A percentile compares a stretch with the other conserved stretches of the same genome.
These are phyloP conservation scores for Sycophaga agraensis DNA, from an alignment of 1,140 invertebrate species.

Conservation along the genomic window DNA sequence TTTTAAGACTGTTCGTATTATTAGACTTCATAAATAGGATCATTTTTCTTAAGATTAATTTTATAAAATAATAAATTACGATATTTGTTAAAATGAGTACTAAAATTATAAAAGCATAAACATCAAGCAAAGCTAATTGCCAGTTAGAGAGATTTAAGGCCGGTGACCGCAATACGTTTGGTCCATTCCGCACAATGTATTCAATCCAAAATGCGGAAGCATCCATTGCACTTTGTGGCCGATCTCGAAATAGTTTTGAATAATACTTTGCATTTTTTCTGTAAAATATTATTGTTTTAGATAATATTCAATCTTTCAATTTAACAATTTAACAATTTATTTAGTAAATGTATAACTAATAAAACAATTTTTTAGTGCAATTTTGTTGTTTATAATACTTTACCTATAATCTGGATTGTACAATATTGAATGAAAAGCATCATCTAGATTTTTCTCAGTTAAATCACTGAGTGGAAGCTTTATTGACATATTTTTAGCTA, in stretches of 20 bases:
- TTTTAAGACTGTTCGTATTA: background rate
- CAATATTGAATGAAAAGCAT: background rate
- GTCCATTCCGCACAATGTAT: conserved; percentile 56
- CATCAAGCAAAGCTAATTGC: conserved; percentile 43
- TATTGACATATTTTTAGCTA: conserved; percentile 28
- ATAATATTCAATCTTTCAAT: too few species aligned
- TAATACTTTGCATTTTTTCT: conserved; percentile 29
- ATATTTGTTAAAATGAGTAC: background rate
- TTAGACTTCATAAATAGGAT: background rate
- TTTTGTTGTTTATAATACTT: background rate
- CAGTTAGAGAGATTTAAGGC: conserved; percentile 38
- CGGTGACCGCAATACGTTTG: conserved; percentile 37
- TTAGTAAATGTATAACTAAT: too few species aligned
- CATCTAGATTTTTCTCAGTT: conserved; percentile 5
- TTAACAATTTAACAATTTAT: too few species aligned
- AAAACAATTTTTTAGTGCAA: too few species aligned
- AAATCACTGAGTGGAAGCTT: conserved; percentile 4
- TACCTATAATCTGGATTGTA: conserved; percentile 14
- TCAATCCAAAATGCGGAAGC: conserved; percentile 62
- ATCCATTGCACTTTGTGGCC: conserved; percentile 56
- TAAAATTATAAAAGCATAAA: conserved; percentile 35
- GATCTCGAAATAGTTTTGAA: conserved; percentile 44
- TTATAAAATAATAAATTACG: background rate
- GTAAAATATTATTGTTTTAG: background rate
- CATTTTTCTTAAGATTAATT: background rate